Base-by-base conservation (phyloP, 2,113 vertebrate species). In the Psephotus haematonotus region DNA sequence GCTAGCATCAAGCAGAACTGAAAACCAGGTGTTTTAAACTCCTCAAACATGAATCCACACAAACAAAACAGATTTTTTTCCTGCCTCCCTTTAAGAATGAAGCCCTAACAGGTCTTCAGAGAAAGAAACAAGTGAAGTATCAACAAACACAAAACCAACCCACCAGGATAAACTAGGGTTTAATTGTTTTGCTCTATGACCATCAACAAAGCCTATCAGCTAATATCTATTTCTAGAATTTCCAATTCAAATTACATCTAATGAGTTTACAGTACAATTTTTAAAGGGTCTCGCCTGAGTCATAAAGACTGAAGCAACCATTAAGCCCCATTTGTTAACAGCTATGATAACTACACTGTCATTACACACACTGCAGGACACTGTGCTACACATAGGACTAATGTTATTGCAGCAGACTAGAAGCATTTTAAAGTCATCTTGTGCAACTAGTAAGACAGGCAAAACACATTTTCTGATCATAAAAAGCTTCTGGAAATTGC, bases 191-290 rank as follows among this genome's bases (percentile, higher is more conserved):
- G 37, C 59, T 87, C 80, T 93, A 41, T 85, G 91, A 71, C 83
- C 64, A 84, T 79, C 87, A 86, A 90, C 81, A 87, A 96, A 95
- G 77, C 86, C 89, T 92, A 95, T 81, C 62, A 10, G 8, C 83
- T 88, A 92, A 44, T 53, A 89, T 80, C 55, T 90, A 94, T 91
- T 87, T 90, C 84, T 95, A 96, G 94, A 90, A 93, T 47, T 88
- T 93, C 87, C 92, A 94, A 71, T 84, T 92, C 94, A 96, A 89
- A 97, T 96, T 92, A 76, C 57, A 62, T 46, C 80, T 96, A 95
- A 96, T 95, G 96, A 97, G 96, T 97, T 96, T 96, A 95, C 88
- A 94, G 96, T 96, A 90, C 65, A 86, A 90, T 96, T 96, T 95
- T 95, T 92, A 94, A 96, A 84, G 83, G 85, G 93, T 95, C 82